These are phyloP conservation scores for Triops longicaudatus DNA, from an alignment of 1,140 invertebrate genomes.

Conservation along the genomic window DNA sequence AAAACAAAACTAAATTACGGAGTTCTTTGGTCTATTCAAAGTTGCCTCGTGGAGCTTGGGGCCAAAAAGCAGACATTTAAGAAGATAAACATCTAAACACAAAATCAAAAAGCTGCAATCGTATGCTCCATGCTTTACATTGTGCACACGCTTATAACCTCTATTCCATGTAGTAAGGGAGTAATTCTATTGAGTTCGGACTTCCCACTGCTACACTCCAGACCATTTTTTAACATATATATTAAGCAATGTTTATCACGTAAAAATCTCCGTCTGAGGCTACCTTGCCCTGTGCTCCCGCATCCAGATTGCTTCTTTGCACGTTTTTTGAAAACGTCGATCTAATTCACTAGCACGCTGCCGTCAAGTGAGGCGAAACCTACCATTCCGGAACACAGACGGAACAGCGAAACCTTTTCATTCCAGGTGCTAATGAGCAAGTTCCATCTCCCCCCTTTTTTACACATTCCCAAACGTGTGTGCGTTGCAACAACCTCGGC, in stretches of 20 bases:
- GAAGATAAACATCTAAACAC: too few relatives aligned
- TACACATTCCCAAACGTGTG: background rate
- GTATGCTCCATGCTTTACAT: too few relatives aligned
- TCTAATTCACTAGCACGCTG: background rate
- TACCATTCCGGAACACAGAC: background rate
- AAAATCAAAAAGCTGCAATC: too few relatives aligned
- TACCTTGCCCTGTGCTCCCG: background rate
- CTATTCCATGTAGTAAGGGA: background rate
- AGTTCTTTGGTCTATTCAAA: too few relatives aligned
- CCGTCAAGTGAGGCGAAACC: background rate
- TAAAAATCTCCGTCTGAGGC: background rate
- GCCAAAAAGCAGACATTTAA: too few relatives aligned
- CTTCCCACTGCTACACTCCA: background rate
- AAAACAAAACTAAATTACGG: too few relatives aligned
- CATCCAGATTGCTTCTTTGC: background rate
- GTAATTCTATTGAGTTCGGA: background rate
- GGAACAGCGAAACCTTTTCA: background rate
- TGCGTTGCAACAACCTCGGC: background rate
- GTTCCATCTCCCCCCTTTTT: background rate
- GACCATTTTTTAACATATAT: background rate
- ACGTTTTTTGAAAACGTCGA: background rate
- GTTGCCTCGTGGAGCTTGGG: too few relatives aligned
- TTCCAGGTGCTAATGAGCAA: constrained; percentile 6
- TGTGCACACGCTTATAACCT: background rate
- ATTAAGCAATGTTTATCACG: background rate